These are phyloP conservation scores for Tetramorium simillimum DNA, from an alignment of 1,140 invertebrate species.

Conservation along the genomic window DNA sequence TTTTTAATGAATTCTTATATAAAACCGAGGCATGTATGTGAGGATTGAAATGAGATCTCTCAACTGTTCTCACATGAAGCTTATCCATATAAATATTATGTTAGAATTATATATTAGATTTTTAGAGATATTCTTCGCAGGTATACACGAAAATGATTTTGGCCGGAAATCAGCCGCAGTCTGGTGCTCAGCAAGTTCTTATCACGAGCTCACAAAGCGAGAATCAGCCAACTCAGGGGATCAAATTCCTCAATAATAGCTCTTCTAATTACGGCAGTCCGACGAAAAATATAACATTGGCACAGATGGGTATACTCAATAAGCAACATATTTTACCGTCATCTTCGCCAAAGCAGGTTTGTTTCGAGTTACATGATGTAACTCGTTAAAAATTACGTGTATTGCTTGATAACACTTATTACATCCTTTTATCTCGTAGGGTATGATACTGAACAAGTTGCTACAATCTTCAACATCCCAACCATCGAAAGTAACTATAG, in stretches of 20 bases:
- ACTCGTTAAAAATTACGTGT: not conserved
- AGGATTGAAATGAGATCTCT: too few species aligned
- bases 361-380: constrained; percentile 33
- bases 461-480: constrained; percentile 82
- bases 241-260: constrained; percentile 81
- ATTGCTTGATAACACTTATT: not conserved
- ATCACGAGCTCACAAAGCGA: constrained; percentile 81
- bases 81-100: too few species aligned
- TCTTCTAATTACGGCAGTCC: constrained; percentile 81
- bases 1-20: not conserved
- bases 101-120: not conserved
- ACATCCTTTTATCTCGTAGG: constrained; percentile 76
- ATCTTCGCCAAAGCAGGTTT: constrained; percentile 83
- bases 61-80: too few species aligned
- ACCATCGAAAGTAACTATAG: constrained; percentile 81
- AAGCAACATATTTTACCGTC: constrained; percentile 86
- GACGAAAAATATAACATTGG: constrained; percentile 90
- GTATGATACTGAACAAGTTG: constrained; percentile 85
- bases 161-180: constrained; percentile 83
- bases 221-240: constrained; percentile 77
- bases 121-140: constrained; percentile 67
- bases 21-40: not conserved
- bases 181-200: constrained; percentile 78
- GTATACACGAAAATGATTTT: constrained; percentile 88
- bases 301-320: constrained; percentile 88